Conservation (phyloP, 2,113 vertebrate species). For the Mustela lutreola region DNA sequence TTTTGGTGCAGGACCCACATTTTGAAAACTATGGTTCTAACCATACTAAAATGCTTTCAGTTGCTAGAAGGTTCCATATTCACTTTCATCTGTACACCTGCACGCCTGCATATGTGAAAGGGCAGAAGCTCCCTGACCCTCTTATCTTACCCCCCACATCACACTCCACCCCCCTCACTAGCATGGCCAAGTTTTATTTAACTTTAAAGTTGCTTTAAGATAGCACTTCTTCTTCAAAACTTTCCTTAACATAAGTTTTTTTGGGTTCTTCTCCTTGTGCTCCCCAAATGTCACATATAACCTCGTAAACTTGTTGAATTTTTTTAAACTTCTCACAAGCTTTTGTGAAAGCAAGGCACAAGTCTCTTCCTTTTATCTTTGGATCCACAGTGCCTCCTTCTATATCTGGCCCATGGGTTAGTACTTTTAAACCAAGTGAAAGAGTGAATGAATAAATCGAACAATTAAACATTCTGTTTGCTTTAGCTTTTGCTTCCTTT, state of each 20-base stretch:
- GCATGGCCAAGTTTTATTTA: not conserved
- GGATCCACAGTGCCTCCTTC: not conserved
- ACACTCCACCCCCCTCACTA: not conserved
- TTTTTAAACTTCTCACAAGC: not conserved
- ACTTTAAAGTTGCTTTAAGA: not conserved
- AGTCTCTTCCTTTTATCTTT: not conserved
- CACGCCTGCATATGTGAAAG: not conserved
- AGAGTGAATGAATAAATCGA: not conserved
- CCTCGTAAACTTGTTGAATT: not conserved
- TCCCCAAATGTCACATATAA: not conserved
- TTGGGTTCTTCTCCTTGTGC: not conserved
- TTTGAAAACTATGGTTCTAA: not conserved
- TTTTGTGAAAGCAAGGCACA: not conserved
- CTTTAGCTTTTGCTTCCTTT: conserved; percentile 25
- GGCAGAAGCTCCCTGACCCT: not conserved
- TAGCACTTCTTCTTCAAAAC: not conserved
- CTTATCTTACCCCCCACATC: not conserved
- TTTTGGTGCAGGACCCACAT: not conserved
- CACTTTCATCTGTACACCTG: not conserved
- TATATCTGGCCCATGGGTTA: not conserved
- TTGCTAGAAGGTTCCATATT: not conserved
- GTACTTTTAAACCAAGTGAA: not conserved
- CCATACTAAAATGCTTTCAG: not conserved
- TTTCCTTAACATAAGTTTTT: not conserved
- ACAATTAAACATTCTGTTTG: not conserved